phyloP scores from a whole-genome alignment of 2,797 vertebrate species.

The Hemitrygon akajei region DNA sequence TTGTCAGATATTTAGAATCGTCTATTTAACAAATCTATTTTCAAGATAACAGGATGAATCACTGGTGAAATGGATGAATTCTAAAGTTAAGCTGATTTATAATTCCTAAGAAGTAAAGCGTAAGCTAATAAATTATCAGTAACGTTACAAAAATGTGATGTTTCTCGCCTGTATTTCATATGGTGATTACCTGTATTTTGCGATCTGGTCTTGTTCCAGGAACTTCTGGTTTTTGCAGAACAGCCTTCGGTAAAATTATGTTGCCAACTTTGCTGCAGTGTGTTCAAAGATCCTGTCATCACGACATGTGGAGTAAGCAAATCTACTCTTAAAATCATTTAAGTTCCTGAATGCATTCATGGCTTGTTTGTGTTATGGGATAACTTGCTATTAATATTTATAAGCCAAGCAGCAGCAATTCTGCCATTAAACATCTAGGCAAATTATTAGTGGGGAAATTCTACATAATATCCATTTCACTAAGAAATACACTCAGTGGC shows the following conservation, averaged over 20 bases:
- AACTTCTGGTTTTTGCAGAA: slow-evolving; percentile 91
- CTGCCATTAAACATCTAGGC: background rate
- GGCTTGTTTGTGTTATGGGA: background rate
- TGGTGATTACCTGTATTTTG: background rate
- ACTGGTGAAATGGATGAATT: background rate
- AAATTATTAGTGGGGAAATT: background rate
- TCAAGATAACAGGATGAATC: background rate
- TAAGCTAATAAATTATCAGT: background rate
- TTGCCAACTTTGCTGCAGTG: slow-evolving; percentile 90
- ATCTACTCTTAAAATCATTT: background rate
- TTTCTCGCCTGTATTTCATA: background rate
- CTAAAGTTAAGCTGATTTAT: background rate
- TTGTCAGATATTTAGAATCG: slow-evolving; percentile 17
- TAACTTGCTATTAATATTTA: background rate
- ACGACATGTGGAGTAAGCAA: slow-evolving; percentile 91
- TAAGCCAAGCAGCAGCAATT: background rate
- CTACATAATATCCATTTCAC: background rate
- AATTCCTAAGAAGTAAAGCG: background rate
- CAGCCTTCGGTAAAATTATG: slow-evolving; percentile 94
- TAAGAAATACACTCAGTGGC: background rate
- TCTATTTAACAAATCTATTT: background rate
- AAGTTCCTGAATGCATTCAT: background rate
- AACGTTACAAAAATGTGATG: background rate
- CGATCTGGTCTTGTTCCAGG: slow-evolving; percentile 55
- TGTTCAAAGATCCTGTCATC: slow-evolving; percentile 97